Percentiles rank a stretch among this genome's conserved stretches.
phyloP scores from a whole-genome alignment of 2,888 invertebrate species.

The Protonemura montana region DNA sequence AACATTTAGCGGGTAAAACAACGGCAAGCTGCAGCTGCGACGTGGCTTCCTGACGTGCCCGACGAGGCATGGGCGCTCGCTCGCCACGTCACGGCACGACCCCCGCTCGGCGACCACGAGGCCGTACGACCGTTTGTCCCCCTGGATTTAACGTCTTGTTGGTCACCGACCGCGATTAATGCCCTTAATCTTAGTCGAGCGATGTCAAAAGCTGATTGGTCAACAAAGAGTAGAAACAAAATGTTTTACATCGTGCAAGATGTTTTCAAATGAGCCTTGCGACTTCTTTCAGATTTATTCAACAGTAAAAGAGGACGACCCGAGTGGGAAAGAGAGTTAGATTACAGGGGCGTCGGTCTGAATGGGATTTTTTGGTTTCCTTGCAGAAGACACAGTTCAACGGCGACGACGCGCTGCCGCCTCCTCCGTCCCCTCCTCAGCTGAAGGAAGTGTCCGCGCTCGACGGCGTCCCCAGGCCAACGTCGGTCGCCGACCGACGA shows the following conservation, averaged over 20 bases:
- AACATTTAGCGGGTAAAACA: background rate
- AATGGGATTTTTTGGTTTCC: conserved; percentile 51
- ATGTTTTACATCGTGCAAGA: background rate
- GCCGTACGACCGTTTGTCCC: background rate
- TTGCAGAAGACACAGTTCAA: conserved; percentile 64
- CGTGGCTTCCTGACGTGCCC: background rate
- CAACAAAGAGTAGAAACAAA: background rate
- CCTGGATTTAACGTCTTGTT: background rate
- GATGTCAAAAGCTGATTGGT: background rate
- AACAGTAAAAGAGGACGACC: background rate
- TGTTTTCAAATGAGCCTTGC: background rate
- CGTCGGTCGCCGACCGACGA: conserved; percentile 59
- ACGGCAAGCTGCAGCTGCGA: background rate
- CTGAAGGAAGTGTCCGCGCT: conserved; percentile 56
- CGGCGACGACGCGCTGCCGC: conserved; percentile 63
- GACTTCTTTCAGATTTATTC: background rate
- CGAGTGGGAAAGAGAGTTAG: background rate
- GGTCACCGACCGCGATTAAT: background rate
- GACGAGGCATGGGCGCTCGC: background rate
- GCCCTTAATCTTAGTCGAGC: background rate
- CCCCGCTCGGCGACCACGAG: background rate
- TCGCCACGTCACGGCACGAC: too few species aligned
- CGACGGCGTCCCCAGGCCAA: conserved; percentile 55
- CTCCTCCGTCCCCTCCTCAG: conserved; percentile 63
- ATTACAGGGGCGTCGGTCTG: conserved; percentile 36